phyloP scores from a whole-genome alignment of 1,140 invertebrate genomes.

The Holcopasites calliopsidis region DNA sequence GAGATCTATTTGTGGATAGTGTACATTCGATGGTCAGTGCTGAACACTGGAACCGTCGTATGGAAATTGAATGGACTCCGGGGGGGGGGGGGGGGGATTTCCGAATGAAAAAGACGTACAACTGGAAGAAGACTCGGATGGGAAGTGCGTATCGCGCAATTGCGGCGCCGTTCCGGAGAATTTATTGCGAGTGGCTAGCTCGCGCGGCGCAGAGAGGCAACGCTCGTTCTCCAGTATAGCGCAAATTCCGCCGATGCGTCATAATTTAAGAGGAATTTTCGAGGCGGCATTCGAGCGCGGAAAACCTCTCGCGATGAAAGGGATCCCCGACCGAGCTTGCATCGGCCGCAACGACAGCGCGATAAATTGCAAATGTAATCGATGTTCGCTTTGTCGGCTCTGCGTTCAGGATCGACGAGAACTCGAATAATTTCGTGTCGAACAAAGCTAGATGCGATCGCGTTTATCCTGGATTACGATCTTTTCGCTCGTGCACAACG shows the following conservation, averaged over 20 bases:
- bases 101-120: background rate
- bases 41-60: too few species aligned
- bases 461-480: background rate
- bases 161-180: conserved; percentile 24
- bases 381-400: conserved; percentile 12
- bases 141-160: conserved; percentile 35
- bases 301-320: conserved; percentile 1
- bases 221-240: conserved; percentile 21
- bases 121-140: background rate
- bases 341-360: background rate
- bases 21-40: too few species aligned
- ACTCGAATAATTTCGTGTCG: background rate
- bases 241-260: conserved; percentile 41
- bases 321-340: conserved; percentile 19
- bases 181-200: conserved; percentile 38
- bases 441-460: background rate
- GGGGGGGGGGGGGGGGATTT: background rate
- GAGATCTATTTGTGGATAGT: too few species aligned
- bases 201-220: background rate
- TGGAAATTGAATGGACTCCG: background rate
- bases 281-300: background rate
- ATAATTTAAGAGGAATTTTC: conserved; percentile 58
- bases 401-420: background rate
- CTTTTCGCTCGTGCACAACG: background rate
- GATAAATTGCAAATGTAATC: conserved; percentile 23